Conservation (phyloP, 2,113 vertebrate species). For the Nannospalax galili region DNA sequence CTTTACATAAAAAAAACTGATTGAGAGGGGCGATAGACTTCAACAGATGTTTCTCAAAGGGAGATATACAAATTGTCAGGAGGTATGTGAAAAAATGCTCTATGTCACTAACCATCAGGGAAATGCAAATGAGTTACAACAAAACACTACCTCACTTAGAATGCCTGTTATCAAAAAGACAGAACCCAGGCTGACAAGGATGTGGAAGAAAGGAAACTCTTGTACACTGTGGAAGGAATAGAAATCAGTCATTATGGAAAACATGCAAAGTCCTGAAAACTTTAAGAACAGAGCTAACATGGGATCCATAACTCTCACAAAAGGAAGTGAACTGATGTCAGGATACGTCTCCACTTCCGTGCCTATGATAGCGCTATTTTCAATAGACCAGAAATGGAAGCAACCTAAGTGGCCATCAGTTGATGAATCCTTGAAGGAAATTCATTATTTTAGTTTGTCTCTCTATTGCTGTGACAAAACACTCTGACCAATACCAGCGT, state of each 20-base stretch:
- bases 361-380: neutral
- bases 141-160: neutral
- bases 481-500: no score
- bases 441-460: no score
- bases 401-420: neutral
- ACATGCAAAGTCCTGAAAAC: neutral
- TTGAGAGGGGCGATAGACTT: neutral
- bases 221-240: neutral
- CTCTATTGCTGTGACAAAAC: no score
- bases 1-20: neutral
- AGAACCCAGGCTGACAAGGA: neutral
- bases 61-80: neutral
- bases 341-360: no score
- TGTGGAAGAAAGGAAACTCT: neutral
- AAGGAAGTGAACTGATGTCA: neutral
- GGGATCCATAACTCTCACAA: no score
- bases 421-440: neutral
- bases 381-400: neutral
- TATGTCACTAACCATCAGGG: neutral
- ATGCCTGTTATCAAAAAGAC: neutral
- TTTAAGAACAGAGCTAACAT: neutral
- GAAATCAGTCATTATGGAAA: neutral
- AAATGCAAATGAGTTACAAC: neutral
- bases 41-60: neutral
- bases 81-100: neutral